Evolutionary conservation across 2,797 vertebrate species (phyloP), one percentile per base, ranked within the genome.

Genomic region (Sciaenops ocellatus): DNA sequence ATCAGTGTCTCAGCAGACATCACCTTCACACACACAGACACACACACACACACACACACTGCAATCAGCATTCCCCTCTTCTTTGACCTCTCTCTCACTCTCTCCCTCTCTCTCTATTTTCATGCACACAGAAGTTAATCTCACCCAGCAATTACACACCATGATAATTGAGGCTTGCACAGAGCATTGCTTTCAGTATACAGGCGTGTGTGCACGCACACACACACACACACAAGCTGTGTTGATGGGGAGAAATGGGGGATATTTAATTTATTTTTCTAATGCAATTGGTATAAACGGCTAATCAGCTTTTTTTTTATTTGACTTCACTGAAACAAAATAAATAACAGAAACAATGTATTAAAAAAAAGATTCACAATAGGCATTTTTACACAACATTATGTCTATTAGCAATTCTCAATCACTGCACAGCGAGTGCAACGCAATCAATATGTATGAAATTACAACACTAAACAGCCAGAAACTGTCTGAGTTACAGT

Each of bases 121-220:
- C 60, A 73, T 68, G 54, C 18, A 54, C 66, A 81, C 65, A 56
- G 28, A 66, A 73, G 56, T 56, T 77, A 74, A 85, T 87, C 64
- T 76, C 76, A 73, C 47, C 22, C 44, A 18, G 76, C 74, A 89
- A 87, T 86, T 83, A 85, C 67, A 74, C 67, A 73, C 73, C 22
- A 42, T 51, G 65, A 79, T 83, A 86, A 91, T 56, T 84, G 76
- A 75, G 28, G 57, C 17, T 72, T 72, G 41, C 69, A 60, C 6
- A 44, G 20, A 66, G 66, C 34, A 30, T 51, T 48, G 46, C 65
- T 69, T 62, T 83, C 44, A 13, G 57, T 16, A 26, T 7, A 22
- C 38, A 67, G 34, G 46, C 63, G 3, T 0, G 1, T 13, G 5
- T 38, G 26, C 50, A 56, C 38, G 52, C 30, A 46, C 11, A 3